Evolutionary conservation across 2,113 vertebrate species (phyloP).

Genomic region (Porphyrio hochstetteri): DNA sequence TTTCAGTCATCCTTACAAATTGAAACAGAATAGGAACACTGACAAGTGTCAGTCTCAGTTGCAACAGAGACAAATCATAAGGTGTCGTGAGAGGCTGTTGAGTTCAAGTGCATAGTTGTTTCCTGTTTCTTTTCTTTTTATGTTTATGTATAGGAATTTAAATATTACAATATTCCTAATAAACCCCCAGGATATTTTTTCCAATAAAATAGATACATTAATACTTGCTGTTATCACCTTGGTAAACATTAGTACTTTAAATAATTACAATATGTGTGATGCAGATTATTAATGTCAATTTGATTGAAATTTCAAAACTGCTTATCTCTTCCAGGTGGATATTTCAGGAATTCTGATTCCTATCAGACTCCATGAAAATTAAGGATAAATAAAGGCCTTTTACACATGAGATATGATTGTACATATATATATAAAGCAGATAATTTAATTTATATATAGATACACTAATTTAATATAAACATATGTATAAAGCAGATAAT

Average conservation of each 20-base stretch:
- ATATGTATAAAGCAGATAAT: background rate
- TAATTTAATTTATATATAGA: background rate
- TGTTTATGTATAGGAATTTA: constrained; percentile 33
- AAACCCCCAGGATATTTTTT: background rate
- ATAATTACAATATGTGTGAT: background rate
- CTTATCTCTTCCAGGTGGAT: background rate
- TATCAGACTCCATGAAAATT: background rate
- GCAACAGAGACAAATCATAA: background rate
- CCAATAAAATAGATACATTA: background rate
- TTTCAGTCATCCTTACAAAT: constrained; percentile 30
- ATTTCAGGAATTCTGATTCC: background rate
- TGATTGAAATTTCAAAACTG: background rate
- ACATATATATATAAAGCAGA: background rate
- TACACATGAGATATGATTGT: background rate
- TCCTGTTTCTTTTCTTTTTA: constrained; percentile 48
- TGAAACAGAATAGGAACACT: background rate
- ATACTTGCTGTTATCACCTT: background rate
- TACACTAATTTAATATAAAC: too few relatives aligned
- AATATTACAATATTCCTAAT: constrained; percentile 25
- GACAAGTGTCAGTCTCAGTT: background rate
- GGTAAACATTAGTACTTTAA: constrained; percentile 18
- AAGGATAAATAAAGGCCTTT: background rate
- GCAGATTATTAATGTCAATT: background rate
- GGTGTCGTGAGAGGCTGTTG: background rate
- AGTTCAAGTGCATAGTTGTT: constrained; percentile 43